Evolutionary conservation across 2,888 invertebrate genomes (phyloP).

Genomic region (Flexamia atlantica): DNA sequence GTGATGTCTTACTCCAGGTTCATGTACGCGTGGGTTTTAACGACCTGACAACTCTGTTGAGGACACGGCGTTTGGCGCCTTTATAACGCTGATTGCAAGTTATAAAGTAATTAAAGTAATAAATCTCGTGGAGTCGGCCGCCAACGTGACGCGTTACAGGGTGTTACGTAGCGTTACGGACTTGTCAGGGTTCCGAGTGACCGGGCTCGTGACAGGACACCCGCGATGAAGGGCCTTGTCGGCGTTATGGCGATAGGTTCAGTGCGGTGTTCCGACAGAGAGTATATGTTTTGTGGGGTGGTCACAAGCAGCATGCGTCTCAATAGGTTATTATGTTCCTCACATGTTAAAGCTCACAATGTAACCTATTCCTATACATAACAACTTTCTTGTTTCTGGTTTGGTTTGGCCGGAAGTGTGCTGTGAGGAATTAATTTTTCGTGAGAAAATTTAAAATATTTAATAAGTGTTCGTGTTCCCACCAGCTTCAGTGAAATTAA

Average conservation of each 20-base stretch:
- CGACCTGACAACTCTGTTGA: slow-evolving; percentile 2
- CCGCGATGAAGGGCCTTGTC: slow-evolving; percentile 1
- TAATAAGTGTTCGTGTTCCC: no score
- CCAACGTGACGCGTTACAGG: neutral
- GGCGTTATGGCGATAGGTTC: neutral
- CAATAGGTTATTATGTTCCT: no score
- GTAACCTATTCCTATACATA: no score
- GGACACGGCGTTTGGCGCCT: neutral
- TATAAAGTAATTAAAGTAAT: slow-evolving; percentile 51
- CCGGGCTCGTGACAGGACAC: neutral
- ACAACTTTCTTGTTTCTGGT: no score
- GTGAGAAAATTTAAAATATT: no score
- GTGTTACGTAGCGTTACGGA: neutral
- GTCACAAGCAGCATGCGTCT: no score
- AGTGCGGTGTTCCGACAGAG: neutral
- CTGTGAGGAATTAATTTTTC: no score
- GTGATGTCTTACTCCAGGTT: slow-evolving; percentile 28
- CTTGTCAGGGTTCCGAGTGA: slow-evolving; percentile 32
- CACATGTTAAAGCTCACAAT: no score
- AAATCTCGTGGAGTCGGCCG: slow-evolving; percentile 26
- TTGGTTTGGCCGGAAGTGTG: no score
- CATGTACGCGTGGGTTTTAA: slow-evolving; percentile 22
- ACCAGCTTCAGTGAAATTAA: no score
- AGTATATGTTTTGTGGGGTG: neutral
- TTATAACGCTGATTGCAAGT: slow-evolving; percentile 21